Base-by-base conservation (phyloP, 2,888 invertebrate species). In the Leptothorax acervorum region DNA sequence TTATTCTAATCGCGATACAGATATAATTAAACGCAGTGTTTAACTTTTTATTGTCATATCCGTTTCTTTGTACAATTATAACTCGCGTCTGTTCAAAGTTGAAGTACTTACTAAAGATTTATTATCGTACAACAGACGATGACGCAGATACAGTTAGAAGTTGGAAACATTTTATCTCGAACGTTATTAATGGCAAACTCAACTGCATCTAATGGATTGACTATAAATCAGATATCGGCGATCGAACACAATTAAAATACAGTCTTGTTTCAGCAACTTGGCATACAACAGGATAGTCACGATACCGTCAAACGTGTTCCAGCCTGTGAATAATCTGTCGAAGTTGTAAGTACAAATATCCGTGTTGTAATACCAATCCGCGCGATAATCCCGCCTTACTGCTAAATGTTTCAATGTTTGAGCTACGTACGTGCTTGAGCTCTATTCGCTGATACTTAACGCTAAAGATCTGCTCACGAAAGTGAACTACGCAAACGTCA, bases 331-430 rank as follows among this genome's bases (percentile, higher is more conserved):
- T 78, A 94, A 95, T 88, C 93, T 96, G 87, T 95, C 95, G 79
- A 95, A 95, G 90, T 93, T 96, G 96, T 96, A 94, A 96, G 96
- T 95, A 74, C 48, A 71, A 83, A 70, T 57, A 57, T 82, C 57
- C 65, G 63, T 55, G 74, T 60, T 39, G 68, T 74, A 63, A 39
- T 51, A 39, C 15, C 31, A 55, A 65, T 31, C 28, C 31, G 39
- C 78, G 63, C 9, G 74, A 63, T 82, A 82, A 83, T 87, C 68
- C 73, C 6, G 82, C 71, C 81, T 86, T 81, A 85, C 85, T 66
- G 78, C 74, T 75, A 87, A 83, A 86, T 74, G 73, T 81, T 81
- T 86, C 81, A 86, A 86, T 74, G 73, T 81, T 81, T 86, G 82
- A 86, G 76, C 85, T 83, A 78, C 82, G 83, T 89, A 89, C 92